phyloP scores from a whole-genome alignment of 23 tunicate species.

The Ciona savignyi region DNA sequence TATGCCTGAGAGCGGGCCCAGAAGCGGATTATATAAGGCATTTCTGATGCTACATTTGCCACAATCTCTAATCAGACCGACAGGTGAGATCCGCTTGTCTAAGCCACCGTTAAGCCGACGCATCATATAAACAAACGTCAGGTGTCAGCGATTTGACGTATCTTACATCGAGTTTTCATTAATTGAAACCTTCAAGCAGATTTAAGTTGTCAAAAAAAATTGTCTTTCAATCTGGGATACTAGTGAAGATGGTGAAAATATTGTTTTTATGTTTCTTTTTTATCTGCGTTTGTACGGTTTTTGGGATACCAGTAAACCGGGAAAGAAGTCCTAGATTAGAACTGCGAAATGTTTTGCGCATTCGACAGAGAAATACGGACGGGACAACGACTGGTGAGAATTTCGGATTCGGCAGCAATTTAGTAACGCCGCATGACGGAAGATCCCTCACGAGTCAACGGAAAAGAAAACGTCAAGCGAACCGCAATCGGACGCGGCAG shows the following conservation, averaged over 20 bases:
- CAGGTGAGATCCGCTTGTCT: not conserved
- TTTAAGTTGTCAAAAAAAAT: no score
- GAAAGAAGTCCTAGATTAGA: no score
- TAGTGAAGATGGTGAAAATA: not conserved
- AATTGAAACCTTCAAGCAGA: no score
- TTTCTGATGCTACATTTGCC: not conserved
- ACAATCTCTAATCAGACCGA: not conserved
- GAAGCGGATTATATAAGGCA: not conserved
- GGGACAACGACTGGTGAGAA: no score
- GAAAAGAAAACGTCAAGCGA: not conserved
- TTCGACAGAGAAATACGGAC: no score
- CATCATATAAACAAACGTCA: not conserved
- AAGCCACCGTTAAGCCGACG: not conserved
- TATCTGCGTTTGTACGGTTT: not conserved
- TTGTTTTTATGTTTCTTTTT: not conserved
- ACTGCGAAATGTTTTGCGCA: no score
- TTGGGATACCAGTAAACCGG: not conserved
- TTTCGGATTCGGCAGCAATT: no score
- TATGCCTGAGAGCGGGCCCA: not conserved
- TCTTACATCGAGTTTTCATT: no score
- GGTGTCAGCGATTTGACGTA: not conserved
- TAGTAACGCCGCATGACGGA: no score
- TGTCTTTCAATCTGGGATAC: no score
- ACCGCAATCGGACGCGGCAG: not conserved
- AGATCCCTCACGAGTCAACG: no score